A percentile compares a stretch with the other conserved stretches of the same genome.
These are phyloP conservation scores for Berghia stephanieae DNA, from an alignment of 1,140 invertebrate species.

Conservation along the genomic window DNA sequence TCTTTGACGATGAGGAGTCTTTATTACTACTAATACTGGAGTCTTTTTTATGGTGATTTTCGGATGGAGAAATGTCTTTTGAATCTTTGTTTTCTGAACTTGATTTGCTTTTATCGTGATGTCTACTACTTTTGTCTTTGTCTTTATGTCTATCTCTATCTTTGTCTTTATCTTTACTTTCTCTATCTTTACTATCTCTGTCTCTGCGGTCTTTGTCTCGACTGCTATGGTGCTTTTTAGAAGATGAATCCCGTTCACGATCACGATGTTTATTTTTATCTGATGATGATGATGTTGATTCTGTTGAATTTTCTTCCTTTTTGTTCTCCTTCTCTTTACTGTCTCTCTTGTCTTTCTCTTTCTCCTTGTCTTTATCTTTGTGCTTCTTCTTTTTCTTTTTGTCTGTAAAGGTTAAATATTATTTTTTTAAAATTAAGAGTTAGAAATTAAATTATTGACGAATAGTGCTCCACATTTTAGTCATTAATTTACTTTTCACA, in stretches of 20 bases:
- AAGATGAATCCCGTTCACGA: too few relatives aligned
- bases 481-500: too few relatives aligned
- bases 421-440: too few relatives aligned
- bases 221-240: too few relatives aligned
- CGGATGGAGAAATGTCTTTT: too few relatives aligned
- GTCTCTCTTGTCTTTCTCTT: constrained; percentile 68
- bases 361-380: constrained; percentile 26
- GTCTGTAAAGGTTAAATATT: too few relatives aligned
- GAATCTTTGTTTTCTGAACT: neutral
- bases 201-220: neutral
- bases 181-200: constrained; percentile 14
- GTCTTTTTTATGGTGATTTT: constrained; percentile 3
- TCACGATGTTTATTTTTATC: too few relatives aligned
- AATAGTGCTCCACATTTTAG: too few relatives aligned
- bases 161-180: constrained; percentile 28
- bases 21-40: constrained; percentile 16
- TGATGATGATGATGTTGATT: too few relatives aligned
- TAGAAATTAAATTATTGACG: too few relatives aligned
- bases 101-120: constrained; percentile 22
- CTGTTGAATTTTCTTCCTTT: constrained; percentile 67
- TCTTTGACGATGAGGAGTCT: constrained; percentile 25
- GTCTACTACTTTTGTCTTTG: constrained; percentile 24
- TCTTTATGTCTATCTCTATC: constrained; percentile 25
- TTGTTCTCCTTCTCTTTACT: constrained; percentile 41
- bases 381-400: constrained; percentile 32